These are phyloP conservation scores for Notospermus geniculatus DNA, from an alignment of 1,140 invertebrate species.

Conservation along the genomic window DNA sequence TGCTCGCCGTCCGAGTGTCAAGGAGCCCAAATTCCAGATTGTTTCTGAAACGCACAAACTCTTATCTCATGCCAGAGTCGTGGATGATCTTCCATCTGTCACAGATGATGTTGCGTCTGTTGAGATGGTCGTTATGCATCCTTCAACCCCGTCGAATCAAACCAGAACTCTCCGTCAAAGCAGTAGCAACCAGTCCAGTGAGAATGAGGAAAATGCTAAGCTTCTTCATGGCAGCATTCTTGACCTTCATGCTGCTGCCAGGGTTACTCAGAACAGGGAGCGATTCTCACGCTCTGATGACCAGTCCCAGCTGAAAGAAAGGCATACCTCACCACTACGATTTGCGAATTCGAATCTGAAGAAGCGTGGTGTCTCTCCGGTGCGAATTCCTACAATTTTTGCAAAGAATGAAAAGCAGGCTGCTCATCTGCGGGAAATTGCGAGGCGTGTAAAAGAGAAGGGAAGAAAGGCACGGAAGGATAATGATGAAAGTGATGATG, in stretches of 20 bases:
- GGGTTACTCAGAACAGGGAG: slow-evolving; percentile 32
- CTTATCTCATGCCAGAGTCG: slow-evolving; percentile 39
- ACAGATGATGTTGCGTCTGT: not conserved
- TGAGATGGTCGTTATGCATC: not conserved
- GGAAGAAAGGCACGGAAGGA: too few species aligned
- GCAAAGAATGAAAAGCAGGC: slow-evolving; percentile 30
- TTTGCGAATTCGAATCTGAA: slow-evolving; percentile 31
- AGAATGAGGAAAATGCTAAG: too few species aligned
- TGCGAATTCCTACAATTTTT: slow-evolving; percentile 45
- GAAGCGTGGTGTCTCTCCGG: slow-evolving; percentile 32
- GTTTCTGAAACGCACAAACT: slow-evolving; percentile 43
- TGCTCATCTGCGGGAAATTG: slow-evolving; percentile 20
- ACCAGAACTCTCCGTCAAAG: not conserved
- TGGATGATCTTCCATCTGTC: slow-evolving; percentile 11
- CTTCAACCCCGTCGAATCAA: not conserved
- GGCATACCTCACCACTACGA: slow-evolving; percentile 30
- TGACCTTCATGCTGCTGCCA: slow-evolving; percentile 34
- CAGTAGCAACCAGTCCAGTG: too few species aligned
- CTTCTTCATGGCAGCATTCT: slow-evolving; percentile 36
- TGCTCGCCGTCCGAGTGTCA: slow-evolving; percentile 27
- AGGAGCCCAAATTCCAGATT: slow-evolving; percentile 44
- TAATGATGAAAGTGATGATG: too few species aligned
- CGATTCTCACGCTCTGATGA: slow-evolving; percentile 24
- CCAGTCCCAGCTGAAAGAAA: slow-evolving; percentile 15
- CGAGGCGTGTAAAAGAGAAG: slow-evolving; percentile 5